Evolutionary conservation across 2,113 vertebrate genomes (phyloP).

Genomic region (Dascyllus trimaculatus): DNA sequence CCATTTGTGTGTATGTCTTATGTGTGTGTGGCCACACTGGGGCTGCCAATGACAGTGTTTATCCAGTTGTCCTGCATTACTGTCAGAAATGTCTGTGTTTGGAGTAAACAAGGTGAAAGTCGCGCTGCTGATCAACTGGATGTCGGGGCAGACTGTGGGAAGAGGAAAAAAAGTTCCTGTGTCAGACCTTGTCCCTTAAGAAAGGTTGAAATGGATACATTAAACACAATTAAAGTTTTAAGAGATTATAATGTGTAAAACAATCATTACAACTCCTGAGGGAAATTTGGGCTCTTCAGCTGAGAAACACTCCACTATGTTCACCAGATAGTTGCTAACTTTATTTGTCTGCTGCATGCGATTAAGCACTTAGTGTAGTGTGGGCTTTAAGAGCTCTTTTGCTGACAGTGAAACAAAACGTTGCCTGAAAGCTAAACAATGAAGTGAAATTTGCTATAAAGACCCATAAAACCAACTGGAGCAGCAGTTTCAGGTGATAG

Average conservation of each 20-base stretch:
- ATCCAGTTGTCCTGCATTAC: slow-evolving; percentile 92
- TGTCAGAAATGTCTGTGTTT: slow-evolving; percentile 75
- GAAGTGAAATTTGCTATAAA: no score
- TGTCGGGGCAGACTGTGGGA: slow-evolving; percentile 57
- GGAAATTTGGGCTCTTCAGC: background rate
- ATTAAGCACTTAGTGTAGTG: background rate
- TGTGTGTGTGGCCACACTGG: slow-evolving; percentile 22
- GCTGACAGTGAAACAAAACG: no score
- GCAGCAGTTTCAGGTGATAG: no score
- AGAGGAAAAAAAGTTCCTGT: slow-evolving; percentile 84
- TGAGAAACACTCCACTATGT: background rate
- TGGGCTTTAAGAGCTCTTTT: no score
- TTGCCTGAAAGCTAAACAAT: no score
- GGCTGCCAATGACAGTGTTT: slow-evolving; percentile 85
- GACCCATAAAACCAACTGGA: no score
- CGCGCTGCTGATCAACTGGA: background rate
- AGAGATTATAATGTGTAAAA: background rate
- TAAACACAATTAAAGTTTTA: slow-evolving; percentile 21
- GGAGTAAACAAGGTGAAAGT: slow-evolving; percentile 19
- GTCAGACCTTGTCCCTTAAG: slow-evolving; percentile 10
- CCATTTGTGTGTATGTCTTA: slow-evolving; percentile 37
- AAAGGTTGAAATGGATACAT: slow-evolving; percentile 12
- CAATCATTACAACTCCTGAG: background rate
- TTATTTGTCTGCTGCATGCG: background rate
- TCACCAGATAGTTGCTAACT: background rate